A percentile compares a stretch with the other conserved stretches of the same genome.
These are phyloP conservation scores for Habroteleia sp. DNA, from an alignment of 2,888 invertebrate genomes.

Conservation along the genomic window DNA sequence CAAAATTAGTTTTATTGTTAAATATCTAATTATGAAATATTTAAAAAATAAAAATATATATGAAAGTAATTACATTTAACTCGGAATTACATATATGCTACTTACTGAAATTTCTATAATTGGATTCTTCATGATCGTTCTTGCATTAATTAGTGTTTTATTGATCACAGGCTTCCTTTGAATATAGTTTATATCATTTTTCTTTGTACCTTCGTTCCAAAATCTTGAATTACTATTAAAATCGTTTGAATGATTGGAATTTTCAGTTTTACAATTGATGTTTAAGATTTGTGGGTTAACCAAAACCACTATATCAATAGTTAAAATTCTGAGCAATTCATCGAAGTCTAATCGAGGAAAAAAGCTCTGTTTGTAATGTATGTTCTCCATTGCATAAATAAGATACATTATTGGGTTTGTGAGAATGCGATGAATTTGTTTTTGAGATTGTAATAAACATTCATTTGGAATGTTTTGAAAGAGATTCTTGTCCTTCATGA, in stretches of 20 bases:
- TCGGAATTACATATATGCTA: no score
- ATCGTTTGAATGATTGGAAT: conserved; percentile 2
- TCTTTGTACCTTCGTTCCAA: conserved; percentile 69
- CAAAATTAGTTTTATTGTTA: no score
- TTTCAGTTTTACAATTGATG: neutral
- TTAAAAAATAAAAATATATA: no score
- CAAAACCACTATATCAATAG: conserved; percentile 81
- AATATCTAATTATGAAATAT: no score
- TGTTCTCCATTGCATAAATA: conserved; percentile 86
- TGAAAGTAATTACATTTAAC: no score
- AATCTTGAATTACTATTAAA: conserved; percentile 52
- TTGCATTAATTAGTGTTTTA: conserved; percentile 71
- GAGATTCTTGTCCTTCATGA: conserved; percentile 87
- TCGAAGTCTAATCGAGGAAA: conserved; percentile 85
- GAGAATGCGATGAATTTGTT: conserved; percentile 85
- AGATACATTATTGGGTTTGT: conserved; percentile 88
- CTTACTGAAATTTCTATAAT: conserved; percentile 77
- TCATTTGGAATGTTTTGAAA: conserved; percentile 87
- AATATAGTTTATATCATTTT: conserved; percentile 49
- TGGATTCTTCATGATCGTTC: conserved; percentile 70
- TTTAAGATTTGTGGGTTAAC: conserved; percentile 68
- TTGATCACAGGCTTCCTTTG: conserved; percentile 63
- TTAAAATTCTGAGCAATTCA: conserved; percentile 84
- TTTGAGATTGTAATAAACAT: conserved; percentile 85
- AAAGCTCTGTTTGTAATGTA: conserved; percentile 85